Base-by-base conservation (phyloP, 1,140 invertebrate species). In the Mamestra configurata region DNA sequence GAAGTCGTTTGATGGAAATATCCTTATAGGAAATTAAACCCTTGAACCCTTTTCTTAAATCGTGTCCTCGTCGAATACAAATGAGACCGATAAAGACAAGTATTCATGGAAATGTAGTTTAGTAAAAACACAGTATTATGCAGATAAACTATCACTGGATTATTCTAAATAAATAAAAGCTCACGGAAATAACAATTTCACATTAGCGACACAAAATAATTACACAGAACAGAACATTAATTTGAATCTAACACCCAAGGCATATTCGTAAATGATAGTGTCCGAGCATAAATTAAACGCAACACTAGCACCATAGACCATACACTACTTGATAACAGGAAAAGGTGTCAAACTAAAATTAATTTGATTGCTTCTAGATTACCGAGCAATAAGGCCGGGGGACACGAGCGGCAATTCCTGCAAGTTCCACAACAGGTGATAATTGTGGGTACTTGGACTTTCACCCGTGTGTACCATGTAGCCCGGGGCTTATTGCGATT, bases 271-370 rank as follows among this genome's bases (percentile, higher is more conserved):
- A 73, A 59, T 59, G 27, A 73, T 55, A 73, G 70, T 27, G 24
- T 72, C 49, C 5, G 37, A 40, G 10, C 22, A 43, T 35, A 76
- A 64, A 76, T 31, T 76, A 46, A 20, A 15, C 20, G 11, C 43
- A 31, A 18, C 22, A 27, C 18, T 70, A 24, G 40, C n/a, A 22
- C 18, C 27, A 57, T 57, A 57, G 13, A 22, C 18, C 27, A 57
- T 57, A 57, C 53, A 55, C 49, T 35, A 51, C 20, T 37, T 8
- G 73, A 76, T 51, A 61, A 40, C 73, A 76, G 73, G 73, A 76
- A 64, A 76, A 49, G 37, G 73, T 76, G 73, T 76, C 73, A 76
- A 76, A 76, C 57, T 61, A 57, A 76, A 57, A 76, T 76, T 64
- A 76, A 76, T 76, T 64, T 76, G 73, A 64, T 76, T 64, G 53